phyloP scores from a whole-genome alignment of 2,797 vertebrate genomes.

The Esox lucius region DNA sequence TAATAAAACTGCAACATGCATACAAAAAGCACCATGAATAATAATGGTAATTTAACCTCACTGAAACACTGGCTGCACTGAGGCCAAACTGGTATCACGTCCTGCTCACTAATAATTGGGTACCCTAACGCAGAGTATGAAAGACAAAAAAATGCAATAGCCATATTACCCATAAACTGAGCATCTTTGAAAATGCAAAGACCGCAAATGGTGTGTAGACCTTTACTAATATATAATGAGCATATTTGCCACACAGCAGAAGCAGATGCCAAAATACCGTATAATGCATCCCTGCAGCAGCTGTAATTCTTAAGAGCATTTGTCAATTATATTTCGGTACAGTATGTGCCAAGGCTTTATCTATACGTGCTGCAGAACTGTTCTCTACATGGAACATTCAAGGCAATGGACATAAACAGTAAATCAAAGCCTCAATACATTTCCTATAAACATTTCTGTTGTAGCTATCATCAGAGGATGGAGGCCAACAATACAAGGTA shows the following conservation, averaged over 20 bases:
- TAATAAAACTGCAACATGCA: not conserved
- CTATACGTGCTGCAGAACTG: not conserved
- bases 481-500: not conserved
- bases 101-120: too few relatives aligned
- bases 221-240: too few relatives aligned
- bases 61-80: not conserved
- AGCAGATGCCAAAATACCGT: not conserved
- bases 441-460: not conserved
- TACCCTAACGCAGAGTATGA: too few relatives aligned
- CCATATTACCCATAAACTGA: too few relatives aligned
- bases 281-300: constrained; percentile 1
- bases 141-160: too few relatives aligned
- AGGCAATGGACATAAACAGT: not conserved
- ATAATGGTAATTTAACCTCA: not conserved
- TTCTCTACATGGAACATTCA: not conserved
- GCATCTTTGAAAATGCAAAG: too few relatives aligned
- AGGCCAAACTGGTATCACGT: not conserved
- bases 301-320: not conserved
- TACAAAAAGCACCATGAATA: not conserved
- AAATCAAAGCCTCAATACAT: not conserved
- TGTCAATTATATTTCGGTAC: not conserved
- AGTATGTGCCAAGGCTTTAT: not conserved
- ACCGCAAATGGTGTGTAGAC: too few relatives aligned
- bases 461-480: not conserved
- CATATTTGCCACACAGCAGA: not conserved